Conservation (phyloP, 2,113 vertebrate genomes). For the Isurus oxyrinchus region DNA sequence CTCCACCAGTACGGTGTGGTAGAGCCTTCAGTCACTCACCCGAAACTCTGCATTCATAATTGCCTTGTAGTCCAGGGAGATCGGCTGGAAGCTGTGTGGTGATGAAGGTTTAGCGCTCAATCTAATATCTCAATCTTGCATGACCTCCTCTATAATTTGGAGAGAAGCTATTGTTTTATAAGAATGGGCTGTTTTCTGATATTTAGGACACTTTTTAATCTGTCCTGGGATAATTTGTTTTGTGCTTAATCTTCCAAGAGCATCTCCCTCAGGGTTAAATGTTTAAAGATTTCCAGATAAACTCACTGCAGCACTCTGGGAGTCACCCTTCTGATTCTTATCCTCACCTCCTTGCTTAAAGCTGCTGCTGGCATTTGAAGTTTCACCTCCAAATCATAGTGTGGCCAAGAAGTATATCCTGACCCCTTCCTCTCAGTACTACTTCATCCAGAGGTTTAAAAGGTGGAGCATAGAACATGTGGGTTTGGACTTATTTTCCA, state of each 20-base stretch:
- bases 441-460: not conserved
- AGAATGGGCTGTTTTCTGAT: not conserved
- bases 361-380: not conserved
- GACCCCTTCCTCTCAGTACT: not conserved
- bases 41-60: not conserved
- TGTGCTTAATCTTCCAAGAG: not conserved
- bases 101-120: not conserved
- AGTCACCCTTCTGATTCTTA: not conserved
- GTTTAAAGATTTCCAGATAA: not conserved
- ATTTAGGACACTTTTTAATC: not conserved
- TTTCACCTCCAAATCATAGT: not conserved
- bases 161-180: no score
- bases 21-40: not conserved
- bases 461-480: not conserved
- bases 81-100: not conserved
- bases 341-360: not conserved
- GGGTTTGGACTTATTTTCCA: not conserved
- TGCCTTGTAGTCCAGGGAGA: not conserved
- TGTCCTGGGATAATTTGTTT: not conserved
- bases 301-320: not conserved
- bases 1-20: not conserved
- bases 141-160: not conserved
- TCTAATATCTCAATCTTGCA: not conserved
- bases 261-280: not conserved
- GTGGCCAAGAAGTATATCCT: not conserved